Base-by-base conservation (phyloP, 2,113 vertebrate genomes). In the Platichthys flesus region DNA sequence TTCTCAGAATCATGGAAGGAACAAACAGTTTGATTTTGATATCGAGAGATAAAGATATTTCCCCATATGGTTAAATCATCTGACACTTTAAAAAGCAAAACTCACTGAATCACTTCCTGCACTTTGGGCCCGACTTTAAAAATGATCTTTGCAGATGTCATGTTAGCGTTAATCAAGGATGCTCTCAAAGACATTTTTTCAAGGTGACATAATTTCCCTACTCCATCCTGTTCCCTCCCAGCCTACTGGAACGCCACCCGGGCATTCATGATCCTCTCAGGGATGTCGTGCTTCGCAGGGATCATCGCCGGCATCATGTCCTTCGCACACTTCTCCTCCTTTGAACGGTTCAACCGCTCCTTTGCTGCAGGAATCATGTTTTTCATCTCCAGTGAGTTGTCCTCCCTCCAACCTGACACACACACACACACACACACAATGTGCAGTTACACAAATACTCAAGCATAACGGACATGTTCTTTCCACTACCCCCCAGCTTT, bases 181-280 rank as follows among this genome's bases (percentile, higher is more conserved):
- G 40, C 35, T 37, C 35, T 9, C 40, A 42, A 42, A 42, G 40
- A 42, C 40, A 42, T 42, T 42, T 42, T 12, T 42, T 42, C 40
- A 61, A 14, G 7, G 23, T 42, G 31, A 2, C 2, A 59, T 26
- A 2, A 62, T n/a, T 62, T 62, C 9, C 52, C 61, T 16, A 69
- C 52, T 51, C 52, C 49, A 64, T 2, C 28, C 51, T 74, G 23
- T 60, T 85, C 82, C 31, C 57, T 62, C 74, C 3, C 88, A 96
- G 96, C 94, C 0, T 97, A 96, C 76, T 96, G 96, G 96, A 97
- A 97, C 52, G 95, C 95, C 71, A 96, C 95, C 37, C 86, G 96
- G n/a, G 96, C 96, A 71, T 96, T 96, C 90, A 97, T 96, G 96
- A 96, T 97, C 92, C 92, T 97, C 55, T 95, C 96, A 0, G 94